These are phyloP conservation scores for Pterostichus niger DNA, from an alignment of 2,888 invertebrate genomes.

Conservation along the genomic window DNA sequence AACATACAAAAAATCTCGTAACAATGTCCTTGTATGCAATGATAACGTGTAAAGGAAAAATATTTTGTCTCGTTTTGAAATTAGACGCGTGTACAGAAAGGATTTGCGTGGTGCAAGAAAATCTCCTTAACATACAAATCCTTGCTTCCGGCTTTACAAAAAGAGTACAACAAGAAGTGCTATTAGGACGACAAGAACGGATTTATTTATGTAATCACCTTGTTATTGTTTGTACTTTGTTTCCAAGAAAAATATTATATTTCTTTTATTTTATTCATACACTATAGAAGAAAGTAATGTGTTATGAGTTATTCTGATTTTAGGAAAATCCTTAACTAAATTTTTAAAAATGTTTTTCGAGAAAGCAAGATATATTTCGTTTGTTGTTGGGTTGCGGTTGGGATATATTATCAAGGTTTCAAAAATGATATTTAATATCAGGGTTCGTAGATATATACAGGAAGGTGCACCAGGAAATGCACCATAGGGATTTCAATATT, in stretches of 20 bases:
- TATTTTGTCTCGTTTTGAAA: slow-evolving; percentile 27
- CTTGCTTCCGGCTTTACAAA: slow-evolving; percentile 33
- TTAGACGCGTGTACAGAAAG: slow-evolving; percentile 44
- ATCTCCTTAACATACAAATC: slow-evolving; percentile 36
- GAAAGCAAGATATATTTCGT: too few species aligned
- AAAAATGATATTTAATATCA: too few species aligned
- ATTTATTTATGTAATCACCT: slow-evolving; percentile 45
- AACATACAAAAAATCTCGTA: not conserved
- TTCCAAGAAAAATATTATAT: not conserved
- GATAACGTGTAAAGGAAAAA: slow-evolving; percentile 29
- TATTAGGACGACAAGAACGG: slow-evolving; percentile 16
- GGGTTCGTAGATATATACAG: too few species aligned
- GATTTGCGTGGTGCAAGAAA: slow-evolving; percentile 40
- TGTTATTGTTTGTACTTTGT: slow-evolving; percentile 24
- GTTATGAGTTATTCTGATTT: too few species aligned
- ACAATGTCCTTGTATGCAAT: slow-evolving; percentile 7
- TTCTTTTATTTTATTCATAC: slow-evolving; percentile 8
- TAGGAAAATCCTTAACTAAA: too few species aligned
- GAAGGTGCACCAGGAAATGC: too few species aligned
- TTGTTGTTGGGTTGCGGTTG: too few species aligned
- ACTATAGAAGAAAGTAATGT: too few species aligned
- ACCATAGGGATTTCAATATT: too few species aligned
- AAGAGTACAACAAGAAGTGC: slow-evolving; percentile 6
- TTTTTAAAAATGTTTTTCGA: too few species aligned
- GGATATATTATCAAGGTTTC: too few species aligned